Conservation (phyloP, 2,113 vertebrate genomes). For the Bungarus multicinctus region DNA sequence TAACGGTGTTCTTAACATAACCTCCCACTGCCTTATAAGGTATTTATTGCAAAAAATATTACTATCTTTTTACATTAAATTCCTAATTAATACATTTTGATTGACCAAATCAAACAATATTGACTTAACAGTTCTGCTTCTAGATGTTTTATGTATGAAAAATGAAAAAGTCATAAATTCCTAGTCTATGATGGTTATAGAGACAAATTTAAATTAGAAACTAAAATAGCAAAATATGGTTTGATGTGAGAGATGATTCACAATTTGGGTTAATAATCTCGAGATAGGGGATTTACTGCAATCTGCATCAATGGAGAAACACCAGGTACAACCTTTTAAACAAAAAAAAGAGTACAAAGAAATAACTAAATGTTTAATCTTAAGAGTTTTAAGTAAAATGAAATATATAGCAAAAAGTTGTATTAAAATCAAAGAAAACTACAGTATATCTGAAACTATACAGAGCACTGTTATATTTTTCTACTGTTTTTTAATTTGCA, state of each 20-base stretch:
- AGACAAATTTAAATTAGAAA: not conserved
- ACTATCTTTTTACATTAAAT: constrained; percentile 56
- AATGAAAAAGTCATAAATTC: not conserved
- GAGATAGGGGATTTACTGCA: not conserved
- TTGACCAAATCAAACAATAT: constrained; percentile 25
- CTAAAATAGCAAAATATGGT: not conserved
- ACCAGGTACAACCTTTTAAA: not conserved
- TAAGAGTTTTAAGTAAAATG: not conserved
- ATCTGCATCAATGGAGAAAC: not conserved
- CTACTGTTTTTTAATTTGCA: not conserved
- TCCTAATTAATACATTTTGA: constrained; percentile 54
- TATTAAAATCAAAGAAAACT: not conserved
- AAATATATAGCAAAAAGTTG: not conserved
- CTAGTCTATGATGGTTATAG: not conserved
- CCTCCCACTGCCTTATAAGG: constrained; percentile 56
- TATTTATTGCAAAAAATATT: constrained; percentile 58
- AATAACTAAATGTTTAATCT: constrained; percentile 27
- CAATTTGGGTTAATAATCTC: not conserved
- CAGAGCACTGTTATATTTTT: not conserved
- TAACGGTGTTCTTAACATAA: constrained; percentile 33
- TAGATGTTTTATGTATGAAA: not conserved
- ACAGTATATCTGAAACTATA: constrained; percentile 25
- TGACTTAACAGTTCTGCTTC: not conserved
- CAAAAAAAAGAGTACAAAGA: not conserved
- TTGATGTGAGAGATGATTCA: not conserved